phyloP scores from a whole-genome alignment of 2,113 vertebrate genomes.

The Mastomys natalensis region DNA sequence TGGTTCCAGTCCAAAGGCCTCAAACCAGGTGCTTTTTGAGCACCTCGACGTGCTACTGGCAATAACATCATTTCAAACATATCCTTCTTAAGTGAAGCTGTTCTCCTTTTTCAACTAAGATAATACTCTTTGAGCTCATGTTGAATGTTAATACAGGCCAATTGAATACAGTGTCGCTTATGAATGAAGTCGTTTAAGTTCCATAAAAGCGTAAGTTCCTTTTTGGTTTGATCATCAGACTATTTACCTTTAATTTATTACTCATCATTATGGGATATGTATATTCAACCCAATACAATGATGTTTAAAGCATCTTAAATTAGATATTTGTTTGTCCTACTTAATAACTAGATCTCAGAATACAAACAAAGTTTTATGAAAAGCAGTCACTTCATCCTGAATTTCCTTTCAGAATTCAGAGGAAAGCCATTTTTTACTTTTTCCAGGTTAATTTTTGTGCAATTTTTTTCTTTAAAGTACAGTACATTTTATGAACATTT shows the following conservation, averaged over 20 bases:
- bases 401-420: conserved; percentile 20
- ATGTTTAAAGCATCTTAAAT: conserved; percentile 24
- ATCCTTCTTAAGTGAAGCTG: not conserved
- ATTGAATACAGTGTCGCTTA: not conserved
- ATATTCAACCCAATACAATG: not conserved
- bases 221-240: conserved; percentile 22
- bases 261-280: not conserved
- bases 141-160: not conserved
- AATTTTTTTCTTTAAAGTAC: not conserved
- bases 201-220: not conserved
- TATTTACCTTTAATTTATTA: conserved; percentile 24
- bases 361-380: not conserved
- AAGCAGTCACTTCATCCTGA: not conserved
- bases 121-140: not conserved
- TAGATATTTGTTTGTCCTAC: not conserved
- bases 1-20: not conserved
- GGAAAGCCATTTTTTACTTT: conserved; percentile 27
- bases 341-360: conserved; percentile 4
- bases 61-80: not conserved
- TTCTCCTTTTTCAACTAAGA: not conserved
- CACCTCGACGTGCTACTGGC: too few species aligned
- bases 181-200: not conserved
- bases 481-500: not conserved
- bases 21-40: not conserved
- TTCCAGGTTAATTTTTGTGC: not conserved